phyloP scores from a whole-genome alignment of 2,113 vertebrate species.

The Vulpes vulpes region DNA sequence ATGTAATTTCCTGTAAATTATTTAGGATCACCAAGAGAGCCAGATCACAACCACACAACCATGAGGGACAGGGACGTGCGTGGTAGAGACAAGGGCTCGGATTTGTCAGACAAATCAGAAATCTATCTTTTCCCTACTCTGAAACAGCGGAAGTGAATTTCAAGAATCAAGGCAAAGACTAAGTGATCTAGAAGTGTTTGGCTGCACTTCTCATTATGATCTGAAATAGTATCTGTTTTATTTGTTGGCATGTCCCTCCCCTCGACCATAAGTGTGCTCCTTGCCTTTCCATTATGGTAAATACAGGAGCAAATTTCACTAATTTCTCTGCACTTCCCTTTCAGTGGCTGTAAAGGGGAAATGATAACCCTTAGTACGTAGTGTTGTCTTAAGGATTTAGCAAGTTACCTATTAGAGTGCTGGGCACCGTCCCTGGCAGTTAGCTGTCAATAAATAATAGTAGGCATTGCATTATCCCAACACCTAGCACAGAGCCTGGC shows the following conservation, averaged over 20 bases:
- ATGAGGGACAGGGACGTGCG: neutral
- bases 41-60: neutral
- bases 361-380: neutral
- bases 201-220: neutral
- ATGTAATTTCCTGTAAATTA: neutral
- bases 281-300: neutral
- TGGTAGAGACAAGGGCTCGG: neutral
- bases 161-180: neutral
- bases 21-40: neutral
- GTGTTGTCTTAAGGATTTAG: neutral
- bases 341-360: neutral
- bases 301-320: neutral
- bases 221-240: neutral
- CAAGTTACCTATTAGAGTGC: neutral
- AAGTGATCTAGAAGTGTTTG: neutral
- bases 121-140: neutral
- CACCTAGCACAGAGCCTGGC: neutral
- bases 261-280: neutral
- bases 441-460: neutral
- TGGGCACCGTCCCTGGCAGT: neutral
- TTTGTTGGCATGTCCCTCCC: neutral
- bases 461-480: neutral
- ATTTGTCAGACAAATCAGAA: neutral
- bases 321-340: neutral
- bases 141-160: neutral